A percentile compares a stretch with the other conserved stretches of the same genome.
phyloP scores from a whole-genome alignment of 2,113 vertebrate genomes.

The Microcebus ravelobensis region DNA sequence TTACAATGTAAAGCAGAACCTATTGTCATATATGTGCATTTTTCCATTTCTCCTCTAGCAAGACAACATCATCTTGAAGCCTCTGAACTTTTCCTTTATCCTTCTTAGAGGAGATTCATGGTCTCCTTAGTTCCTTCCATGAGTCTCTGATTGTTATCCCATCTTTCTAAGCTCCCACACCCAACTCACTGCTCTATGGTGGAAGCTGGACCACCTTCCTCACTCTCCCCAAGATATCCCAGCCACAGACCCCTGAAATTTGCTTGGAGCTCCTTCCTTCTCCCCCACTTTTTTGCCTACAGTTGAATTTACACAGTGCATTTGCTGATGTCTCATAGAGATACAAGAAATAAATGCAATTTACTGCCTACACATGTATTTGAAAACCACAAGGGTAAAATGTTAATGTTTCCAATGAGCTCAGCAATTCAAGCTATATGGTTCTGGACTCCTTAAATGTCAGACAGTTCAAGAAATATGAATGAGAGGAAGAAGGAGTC shows the following conservation, averaged over 20 bases:
- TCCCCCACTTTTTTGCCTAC: conserved; percentile 18
- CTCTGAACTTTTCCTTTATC: neutral
- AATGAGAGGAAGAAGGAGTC: neutral
- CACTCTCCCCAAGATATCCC: conserved; percentile 30
- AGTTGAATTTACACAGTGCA: neutral
- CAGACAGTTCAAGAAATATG: neutral
- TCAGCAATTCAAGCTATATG: neutral
- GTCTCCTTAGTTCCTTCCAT: neutral
- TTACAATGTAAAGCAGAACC: neutral
- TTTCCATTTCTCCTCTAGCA: neutral
- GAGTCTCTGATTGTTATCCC: neutral
- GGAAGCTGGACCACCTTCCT: accelerated
- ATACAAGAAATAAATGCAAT: neutral
- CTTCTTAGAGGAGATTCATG: neutral
- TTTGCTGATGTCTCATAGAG: neutral
- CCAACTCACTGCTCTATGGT: neutral
- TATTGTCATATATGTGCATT: neutral
- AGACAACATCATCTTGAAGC: neutral
- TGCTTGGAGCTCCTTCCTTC: conserved; percentile 43
- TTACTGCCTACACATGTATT: neutral
- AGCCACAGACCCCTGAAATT: conserved; percentile 59
- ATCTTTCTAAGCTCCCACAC: neutral
- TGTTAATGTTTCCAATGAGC: accelerated
- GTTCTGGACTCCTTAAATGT: neutral
- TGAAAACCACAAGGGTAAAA: neutral